A percentile compares a stretch with the other conserved stretches of the same genome.
phyloP scores from a whole-genome alignment of 1,140 invertebrate species.

The Lordiphosa clarofinis region DNA sequence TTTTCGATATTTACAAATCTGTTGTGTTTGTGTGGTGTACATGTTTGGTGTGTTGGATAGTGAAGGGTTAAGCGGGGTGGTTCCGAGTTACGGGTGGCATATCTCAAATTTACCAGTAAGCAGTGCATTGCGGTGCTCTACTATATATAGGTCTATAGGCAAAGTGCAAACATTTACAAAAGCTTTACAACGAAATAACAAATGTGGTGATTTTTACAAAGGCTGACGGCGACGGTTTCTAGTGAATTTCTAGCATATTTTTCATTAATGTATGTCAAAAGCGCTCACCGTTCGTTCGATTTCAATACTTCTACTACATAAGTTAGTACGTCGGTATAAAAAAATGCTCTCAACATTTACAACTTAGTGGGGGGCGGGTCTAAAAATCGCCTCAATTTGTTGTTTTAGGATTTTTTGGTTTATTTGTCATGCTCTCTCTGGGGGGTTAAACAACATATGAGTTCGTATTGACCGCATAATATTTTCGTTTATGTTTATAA shows the following conservation, averaged over 20 bases:
- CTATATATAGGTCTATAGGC: constrained; percentile 20
- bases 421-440: constrained; percentile 13
- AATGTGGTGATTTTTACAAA: constrained; percentile 6
- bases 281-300: constrained; percentile 64
- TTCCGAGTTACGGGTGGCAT: constrained; percentile 37
- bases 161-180: constrained; percentile 46
- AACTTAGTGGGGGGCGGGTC: constrained; percentile 12
- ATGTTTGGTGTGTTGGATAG: constrained; percentile 29
- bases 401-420: constrained; percentile 1
- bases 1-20: constrained; percentile 53
- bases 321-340: constrained; percentile 17
- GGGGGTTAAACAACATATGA: constrained; percentile 66
- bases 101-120: constrained; percentile 29
- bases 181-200: constrained; percentile 13
- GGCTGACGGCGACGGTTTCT: constrained; percentile 9
- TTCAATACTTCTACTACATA: constrained; percentile 10
- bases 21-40: constrained; percentile 19
- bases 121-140: constrained; percentile 45
- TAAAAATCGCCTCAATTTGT: too few species aligned
- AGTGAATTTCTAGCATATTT: constrained; percentile 9
- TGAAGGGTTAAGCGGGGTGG: constrained; percentile 44
- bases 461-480: constrained; percentile 77
- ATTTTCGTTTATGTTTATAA: constrained; percentile 78
- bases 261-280: constrained; percentile 12
- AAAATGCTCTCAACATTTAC: constrained; percentile 39